A percentile compares a stretch with the other conserved stretches of the same genome.
Evolutionary conservation across 2,113 vertebrate species (phyloP).

Genomic region (Eptesicus fuscus): DNA sequence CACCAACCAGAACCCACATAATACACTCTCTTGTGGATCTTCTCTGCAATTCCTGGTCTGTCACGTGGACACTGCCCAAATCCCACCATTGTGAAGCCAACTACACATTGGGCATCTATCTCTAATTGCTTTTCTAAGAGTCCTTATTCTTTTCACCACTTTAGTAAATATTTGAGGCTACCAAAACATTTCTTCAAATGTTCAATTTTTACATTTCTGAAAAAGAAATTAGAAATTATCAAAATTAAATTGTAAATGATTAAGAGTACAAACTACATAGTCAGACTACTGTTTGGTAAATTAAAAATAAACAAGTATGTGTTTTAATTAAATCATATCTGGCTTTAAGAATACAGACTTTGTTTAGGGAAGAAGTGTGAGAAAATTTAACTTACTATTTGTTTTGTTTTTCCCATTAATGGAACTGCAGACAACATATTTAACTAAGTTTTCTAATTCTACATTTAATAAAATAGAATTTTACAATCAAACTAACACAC

Average conservation of each 20-base stretch:
- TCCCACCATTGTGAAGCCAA: background rate
- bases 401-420: background rate
- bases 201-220: background rate
- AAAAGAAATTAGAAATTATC: slow-evolving; percentile 4
- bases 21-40: no score
- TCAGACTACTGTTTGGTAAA: background rate
- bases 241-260: background rate
- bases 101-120: background rate
- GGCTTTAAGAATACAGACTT: background rate
- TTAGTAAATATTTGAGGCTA: background rate
- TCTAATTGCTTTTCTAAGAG: background rate
- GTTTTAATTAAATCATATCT: background rate
- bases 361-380: background rate
- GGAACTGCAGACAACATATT: background rate
- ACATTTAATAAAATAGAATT: background rate
- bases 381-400: background rate
- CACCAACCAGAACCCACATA: background rate
- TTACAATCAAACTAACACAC: background rate
- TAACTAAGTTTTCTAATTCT: background rate
- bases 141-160: background rate
- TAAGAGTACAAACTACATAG: background rate
- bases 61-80: background rate
- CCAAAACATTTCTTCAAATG: slow-evolving; percentile 13
- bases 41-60: background rate
- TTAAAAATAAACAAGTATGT: background rate